phyloP scores from a whole-genome alignment of 2,113 vertebrate genomes.

The Corythornis vintsioides region DNA sequence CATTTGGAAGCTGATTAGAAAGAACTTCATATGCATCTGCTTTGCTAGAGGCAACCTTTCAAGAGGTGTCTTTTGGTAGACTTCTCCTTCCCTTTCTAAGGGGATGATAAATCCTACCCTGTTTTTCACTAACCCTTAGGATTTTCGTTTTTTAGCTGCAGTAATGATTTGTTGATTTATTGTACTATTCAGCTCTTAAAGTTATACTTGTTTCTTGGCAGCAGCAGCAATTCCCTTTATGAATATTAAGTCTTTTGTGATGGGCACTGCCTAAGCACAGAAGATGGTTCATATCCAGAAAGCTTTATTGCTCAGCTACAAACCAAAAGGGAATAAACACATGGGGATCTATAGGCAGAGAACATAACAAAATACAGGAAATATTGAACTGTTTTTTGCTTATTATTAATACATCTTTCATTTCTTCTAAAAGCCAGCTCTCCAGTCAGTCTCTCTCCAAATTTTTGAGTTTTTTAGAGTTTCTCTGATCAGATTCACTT shows the following conservation, averaged over 20 bases:
- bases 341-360: not conserved
- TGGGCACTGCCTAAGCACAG: not conserved
- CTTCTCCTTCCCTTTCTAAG: not conserved
- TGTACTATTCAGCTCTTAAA: not conserved
- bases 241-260: fast-evolving
- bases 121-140: not conserved
- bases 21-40: not conserved
- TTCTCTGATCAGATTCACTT: not conserved
- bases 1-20: not conserved
- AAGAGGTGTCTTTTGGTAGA: not conserved
- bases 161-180: not conserved
- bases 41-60: not conserved
- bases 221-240: not conserved
- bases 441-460: not conserved
- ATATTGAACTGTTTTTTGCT: not conserved
- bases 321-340: not conserved
- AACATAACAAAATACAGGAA: not conserved
- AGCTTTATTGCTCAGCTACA: not conserved
- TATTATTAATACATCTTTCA: not conserved
- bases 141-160: not conserved
- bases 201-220: not conserved
- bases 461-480: not conserved
- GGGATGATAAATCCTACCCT: fast-evolving
- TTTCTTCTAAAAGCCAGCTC: not conserved
- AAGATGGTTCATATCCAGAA: not conserved